Evolutionary conservation across 2,797 vertebrate species (phyloP).

Genomic region (Scolopax rusticola): DNA sequence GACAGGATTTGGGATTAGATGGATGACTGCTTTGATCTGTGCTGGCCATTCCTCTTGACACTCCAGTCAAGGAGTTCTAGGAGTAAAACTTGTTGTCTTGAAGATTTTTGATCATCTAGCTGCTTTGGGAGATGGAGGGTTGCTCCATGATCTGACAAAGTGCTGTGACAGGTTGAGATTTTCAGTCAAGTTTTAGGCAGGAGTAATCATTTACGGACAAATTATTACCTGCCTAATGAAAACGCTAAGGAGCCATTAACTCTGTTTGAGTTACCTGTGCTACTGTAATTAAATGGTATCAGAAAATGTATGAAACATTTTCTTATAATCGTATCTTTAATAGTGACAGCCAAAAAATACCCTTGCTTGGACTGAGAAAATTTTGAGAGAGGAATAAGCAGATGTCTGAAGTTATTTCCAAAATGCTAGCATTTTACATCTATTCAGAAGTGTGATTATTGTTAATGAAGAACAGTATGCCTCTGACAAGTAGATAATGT

Average conservation of each 20-base stretch:
- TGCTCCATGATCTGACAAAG: background rate
- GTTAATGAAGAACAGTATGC: background rate
- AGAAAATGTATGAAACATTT: background rate
- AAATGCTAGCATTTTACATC: background rate
- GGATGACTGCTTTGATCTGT: slow-evolving; percentile 59
- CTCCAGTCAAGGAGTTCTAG: background rate
- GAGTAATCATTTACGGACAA: background rate
- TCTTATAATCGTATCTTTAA: background rate
- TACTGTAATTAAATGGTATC: background rate
- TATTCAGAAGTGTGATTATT: background rate
- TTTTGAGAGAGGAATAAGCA: background rate
- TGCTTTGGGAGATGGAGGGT: slow-evolving; percentile 30
- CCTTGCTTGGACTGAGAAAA: background rate
- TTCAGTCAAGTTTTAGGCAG: background rate
- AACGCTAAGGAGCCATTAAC: background rate
- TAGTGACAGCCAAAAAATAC: background rate
- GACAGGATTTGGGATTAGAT: slow-evolving; percentile 66
- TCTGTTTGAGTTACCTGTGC: background rate
- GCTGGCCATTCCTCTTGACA: slow-evolving; percentile 22
- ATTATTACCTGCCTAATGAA: background rate
- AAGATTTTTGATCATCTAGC: slow-evolving; percentile 18
- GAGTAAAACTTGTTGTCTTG: background rate
- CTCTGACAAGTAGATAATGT: background rate
- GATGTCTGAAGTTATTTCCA: slow-evolving; percentile 14
- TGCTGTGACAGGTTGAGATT: background rate